Percentiles rank a stretch among this genome's conserved stretches.
These are phyloP conservation scores for Agrochola circellaris DNA, from an alignment of 2,888 invertebrate genomes.

Conservation along the genomic window DNA sequence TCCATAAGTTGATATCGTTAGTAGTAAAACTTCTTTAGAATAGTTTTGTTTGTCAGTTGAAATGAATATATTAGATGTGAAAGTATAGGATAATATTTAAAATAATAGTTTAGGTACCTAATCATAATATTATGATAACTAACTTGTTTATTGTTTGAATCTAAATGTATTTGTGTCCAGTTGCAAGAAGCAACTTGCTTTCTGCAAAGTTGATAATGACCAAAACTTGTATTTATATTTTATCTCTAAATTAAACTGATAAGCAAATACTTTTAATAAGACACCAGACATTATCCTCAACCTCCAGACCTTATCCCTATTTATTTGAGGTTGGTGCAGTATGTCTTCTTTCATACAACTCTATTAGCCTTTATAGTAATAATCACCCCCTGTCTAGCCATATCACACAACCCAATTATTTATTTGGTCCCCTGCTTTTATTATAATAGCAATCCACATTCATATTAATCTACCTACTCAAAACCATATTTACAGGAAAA, in stretches of 20 bases:
- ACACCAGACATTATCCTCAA: not conserved
- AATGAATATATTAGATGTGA: not conserved
- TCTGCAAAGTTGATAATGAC: not conserved
- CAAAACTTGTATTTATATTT: not conserved
- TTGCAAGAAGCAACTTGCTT: not conserved
- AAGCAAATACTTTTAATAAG: not conserved
- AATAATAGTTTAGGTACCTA: not conserved
- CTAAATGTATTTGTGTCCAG: not conserved
- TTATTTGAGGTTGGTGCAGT: not conserved
- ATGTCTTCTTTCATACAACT: not conserved
- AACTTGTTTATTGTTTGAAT: slow-evolving; percentile 2
- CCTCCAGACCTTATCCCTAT: not conserved
- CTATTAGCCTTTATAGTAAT: too few relatives aligned
- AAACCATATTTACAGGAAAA: slow-evolving; percentile 34
- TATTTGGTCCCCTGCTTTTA: not conserved
- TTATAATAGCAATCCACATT: not conserved
- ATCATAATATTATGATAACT: not conserved
- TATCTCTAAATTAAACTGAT: not conserved
- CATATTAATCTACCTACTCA: not conserved
- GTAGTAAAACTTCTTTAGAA: slow-evolving; percentile 12
- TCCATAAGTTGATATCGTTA: not conserved
- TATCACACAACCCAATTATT: not conserved
- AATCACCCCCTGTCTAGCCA: not conserved
- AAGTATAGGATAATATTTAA: not conserved
- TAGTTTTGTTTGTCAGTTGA: not conserved